phyloP scores from a whole-genome alignment of 2,797 vertebrate genomes.

The Lacerta agilis region DNA sequence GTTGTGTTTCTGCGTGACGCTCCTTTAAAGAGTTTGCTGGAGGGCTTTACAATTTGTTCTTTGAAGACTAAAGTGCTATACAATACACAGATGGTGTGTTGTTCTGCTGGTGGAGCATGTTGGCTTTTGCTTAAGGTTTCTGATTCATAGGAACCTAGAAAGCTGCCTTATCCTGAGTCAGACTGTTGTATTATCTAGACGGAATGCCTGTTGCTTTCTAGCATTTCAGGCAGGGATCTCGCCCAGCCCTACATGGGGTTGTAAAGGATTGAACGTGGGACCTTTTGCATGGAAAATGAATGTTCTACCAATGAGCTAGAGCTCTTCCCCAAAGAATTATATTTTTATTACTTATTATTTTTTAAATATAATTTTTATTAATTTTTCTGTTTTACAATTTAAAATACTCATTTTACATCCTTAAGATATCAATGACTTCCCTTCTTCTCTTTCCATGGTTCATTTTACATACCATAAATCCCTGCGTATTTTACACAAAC shows the following conservation, averaged over 20 bases:
- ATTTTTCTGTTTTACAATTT: no score
- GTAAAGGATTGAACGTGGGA: no score
- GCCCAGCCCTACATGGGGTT: neutral
- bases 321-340: neutral
- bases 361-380: no score
- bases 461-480: no score
- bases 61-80: neutral
- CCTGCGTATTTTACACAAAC: no score
- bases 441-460: no score
- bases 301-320: neutral
- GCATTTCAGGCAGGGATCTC: neutral
- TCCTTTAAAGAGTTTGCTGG: accelerated
- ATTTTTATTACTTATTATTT: no score
- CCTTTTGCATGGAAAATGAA: no score
- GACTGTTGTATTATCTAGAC: no score
- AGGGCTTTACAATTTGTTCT: neutral
- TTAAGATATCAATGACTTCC: no score
- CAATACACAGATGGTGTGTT: neutral
- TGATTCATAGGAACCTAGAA: neutral
- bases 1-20: neutral
- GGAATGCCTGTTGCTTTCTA: neutral
- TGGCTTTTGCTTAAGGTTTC: neutral
- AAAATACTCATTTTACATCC: no score
- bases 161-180: no score
- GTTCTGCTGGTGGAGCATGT: neutral